phyloP scores from a whole-genome alignment of 1,140 invertebrate genomes.

The Drosophila nannoptera region DNA sequence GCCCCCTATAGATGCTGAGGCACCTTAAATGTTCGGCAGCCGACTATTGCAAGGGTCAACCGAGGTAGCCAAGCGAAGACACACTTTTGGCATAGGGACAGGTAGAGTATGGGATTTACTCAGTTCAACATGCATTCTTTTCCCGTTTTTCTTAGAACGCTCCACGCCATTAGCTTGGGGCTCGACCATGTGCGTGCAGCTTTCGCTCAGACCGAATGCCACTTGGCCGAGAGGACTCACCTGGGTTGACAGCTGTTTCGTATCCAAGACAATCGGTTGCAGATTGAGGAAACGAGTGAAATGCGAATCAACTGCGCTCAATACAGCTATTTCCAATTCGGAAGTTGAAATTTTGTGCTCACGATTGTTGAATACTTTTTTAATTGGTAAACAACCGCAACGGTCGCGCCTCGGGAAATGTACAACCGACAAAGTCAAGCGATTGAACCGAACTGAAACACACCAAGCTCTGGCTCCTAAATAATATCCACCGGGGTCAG shows the following conservation, averaged over 20 bases:
- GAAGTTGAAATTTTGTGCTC: no score
- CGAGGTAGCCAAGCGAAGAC: no score
- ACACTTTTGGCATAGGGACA: no score
- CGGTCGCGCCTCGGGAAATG: not conserved
- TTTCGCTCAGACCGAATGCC: constrained; percentile 25
- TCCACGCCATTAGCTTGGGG: not conserved
- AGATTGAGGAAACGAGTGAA: constrained; percentile 1
- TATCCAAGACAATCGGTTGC: constrained; percentile 5
- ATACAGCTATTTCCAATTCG: not conserved
- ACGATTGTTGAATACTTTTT: no score
- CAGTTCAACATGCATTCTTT: no score
- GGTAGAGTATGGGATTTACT: no score
- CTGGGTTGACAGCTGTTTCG: constrained; percentile 30
- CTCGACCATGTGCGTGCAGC: constrained; percentile 21
- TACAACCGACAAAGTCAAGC: constrained; percentile 23
- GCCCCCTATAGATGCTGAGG: no score
- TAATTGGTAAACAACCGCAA: no score
- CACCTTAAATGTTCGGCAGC: no score
- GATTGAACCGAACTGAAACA: constrained; percentile 15
- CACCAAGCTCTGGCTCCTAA: not conserved
- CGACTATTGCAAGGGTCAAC: no score
- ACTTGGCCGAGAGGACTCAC: constrained; percentile 6
- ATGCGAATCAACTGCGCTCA: not conserved
- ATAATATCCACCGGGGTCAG: not conserved
- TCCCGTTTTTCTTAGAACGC: no score